Conservation (phyloP, 2,797 vertebrate genomes). For the Fratercula arctica region DNA sequence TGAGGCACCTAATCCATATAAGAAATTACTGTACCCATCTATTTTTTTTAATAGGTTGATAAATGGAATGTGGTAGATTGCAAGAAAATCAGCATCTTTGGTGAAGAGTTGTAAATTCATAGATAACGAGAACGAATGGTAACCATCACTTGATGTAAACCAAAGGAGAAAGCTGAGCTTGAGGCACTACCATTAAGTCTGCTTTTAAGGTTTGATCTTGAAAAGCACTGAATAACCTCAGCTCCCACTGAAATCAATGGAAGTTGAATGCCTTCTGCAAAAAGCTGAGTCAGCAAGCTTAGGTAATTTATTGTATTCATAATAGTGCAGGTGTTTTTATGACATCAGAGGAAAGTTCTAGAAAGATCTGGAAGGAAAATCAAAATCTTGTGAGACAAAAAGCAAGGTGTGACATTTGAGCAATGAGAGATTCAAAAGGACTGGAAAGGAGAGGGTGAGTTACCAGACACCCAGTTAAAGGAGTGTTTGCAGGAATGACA, state of each 20-base stretch:
- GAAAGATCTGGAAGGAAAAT: not conserved
- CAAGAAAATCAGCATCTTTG: not conserved
- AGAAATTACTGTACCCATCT: not conserved
- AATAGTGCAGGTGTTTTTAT: not conserved
- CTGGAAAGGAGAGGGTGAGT: not conserved
- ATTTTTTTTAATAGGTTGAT: not conserved
- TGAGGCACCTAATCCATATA: not conserved
- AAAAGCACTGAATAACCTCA: not conserved
- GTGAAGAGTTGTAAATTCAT: not conserved
- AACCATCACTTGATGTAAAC: slow-evolving; percentile 4
- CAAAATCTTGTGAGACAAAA: not conserved
- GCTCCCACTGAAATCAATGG: not conserved
- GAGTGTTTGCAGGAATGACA: not conserved
- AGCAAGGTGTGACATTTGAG: not conserved
- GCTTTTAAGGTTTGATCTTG: not conserved
- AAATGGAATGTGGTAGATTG: not conserved
- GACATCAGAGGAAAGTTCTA: not conserved
- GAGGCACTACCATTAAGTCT: not conserved
- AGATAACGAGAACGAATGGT: not conserved
- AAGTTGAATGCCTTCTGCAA: not conserved
- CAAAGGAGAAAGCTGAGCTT: not conserved
- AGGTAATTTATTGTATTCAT: not conserved
- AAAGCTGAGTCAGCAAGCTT: not conserved
- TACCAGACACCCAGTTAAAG: not conserved
- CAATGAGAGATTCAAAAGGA: not conserved